Conservation (phyloP, 2,888 invertebrate species). For the Zele albiditarsus region DNA sequence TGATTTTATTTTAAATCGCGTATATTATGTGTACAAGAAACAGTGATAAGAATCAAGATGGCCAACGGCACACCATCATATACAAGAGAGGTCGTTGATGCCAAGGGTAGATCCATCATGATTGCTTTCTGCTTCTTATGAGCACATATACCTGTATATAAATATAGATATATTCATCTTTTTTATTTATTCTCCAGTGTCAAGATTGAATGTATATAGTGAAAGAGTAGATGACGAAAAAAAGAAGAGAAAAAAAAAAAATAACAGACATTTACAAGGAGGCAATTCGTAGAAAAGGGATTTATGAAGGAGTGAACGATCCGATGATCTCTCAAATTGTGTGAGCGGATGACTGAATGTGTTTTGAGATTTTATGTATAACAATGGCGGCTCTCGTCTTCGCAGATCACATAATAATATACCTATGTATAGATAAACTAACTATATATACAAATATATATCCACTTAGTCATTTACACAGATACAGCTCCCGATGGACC, state of each 20-base stretch:
- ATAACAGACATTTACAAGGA: not conserved
- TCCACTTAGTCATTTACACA: conserved; percentile 34
- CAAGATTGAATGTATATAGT: conserved; percentile 1
- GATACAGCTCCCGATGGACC: conserved; percentile 52
- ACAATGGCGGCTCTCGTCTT: conserved; percentile 9
- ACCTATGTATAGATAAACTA: not conserved
- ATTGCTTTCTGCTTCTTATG: conserved; percentile 1
- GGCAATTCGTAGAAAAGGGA: conserved; percentile 13
- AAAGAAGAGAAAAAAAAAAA: not conserved
- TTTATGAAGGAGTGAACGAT: conserved; percentile 8
- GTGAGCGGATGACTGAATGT: not conserved
- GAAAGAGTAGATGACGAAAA: not conserved
- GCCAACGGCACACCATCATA: not conserved
- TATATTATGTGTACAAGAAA: conserved; percentile 27
- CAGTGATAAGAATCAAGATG: conserved; percentile 6
- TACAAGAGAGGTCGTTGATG: conserved; percentile 1
- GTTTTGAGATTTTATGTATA: not conserved
- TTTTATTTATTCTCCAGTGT: conserved; percentile 20
- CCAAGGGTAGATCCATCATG: conserved; percentile 21
- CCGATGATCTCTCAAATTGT: conserved; percentile 14
- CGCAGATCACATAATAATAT: conserved; percentile 11
- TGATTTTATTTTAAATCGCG: conserved; percentile 6
- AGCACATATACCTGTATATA: conserved; percentile 9
- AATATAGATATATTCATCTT: not conserved
- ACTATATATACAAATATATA: conserved; percentile 12